Conservation (phyloP, 2,113 vertebrate species). For the Catharus bicknelli region DNA sequence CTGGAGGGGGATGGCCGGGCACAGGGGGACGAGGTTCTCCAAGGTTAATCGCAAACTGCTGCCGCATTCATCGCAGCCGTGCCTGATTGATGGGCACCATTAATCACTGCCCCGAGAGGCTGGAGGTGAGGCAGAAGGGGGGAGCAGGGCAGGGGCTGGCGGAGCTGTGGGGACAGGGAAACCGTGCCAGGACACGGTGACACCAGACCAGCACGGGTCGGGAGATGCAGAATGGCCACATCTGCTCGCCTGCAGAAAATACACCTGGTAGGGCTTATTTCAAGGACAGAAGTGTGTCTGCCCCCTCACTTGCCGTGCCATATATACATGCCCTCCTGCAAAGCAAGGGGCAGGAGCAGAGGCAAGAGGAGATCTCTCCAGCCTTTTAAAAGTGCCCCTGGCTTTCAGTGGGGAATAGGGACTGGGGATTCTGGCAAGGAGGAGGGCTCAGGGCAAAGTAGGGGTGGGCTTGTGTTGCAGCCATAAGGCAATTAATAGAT, state of each 20-base stretch:
- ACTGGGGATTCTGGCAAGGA: neutral
- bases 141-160: neutral
- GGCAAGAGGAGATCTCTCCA: neutral
- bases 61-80: neutral
- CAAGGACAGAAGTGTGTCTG: neutral
- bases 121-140: neutral
- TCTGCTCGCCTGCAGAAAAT: neutral
- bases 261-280: neutral
- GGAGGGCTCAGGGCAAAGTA: neutral
- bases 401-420: neutral
- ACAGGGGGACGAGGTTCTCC: conserved; percentile 5
- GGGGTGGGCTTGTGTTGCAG: neutral
- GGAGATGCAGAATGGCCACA: neutral
- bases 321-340: rapidly evolving
- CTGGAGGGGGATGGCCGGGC: neutral
- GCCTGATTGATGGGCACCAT: conserved; percentile 69
- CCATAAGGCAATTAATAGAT: neutral
- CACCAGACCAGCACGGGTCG: neutral
- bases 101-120: conserved; percentile 50
- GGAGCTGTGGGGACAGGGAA: neutral
- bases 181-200: neutral
- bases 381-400: neutral
- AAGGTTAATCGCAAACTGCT: conserved; percentile 63
- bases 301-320: rapidly evolving
- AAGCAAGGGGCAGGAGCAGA: rapidly evolving